Conservation (phyloP, 2,888 invertebrate species). For the Cecidostiba fungosa region DNA sequence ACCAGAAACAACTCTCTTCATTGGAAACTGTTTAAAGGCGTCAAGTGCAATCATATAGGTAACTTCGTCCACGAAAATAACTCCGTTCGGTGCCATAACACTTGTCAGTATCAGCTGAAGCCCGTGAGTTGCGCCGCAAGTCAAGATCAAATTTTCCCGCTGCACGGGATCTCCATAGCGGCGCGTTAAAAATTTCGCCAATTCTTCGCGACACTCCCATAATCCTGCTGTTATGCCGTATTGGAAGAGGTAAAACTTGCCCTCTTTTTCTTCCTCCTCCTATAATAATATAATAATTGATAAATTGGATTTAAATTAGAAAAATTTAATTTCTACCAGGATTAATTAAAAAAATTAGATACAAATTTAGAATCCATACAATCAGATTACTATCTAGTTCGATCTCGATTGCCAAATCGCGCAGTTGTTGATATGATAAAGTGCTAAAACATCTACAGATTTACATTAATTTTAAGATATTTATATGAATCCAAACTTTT, state of each 20-base stretch:
- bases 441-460: too few species aligned
- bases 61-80: conserved; percentile 85
- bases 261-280: conserved; percentile 76
- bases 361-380: too few species aligned
- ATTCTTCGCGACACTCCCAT: conserved; percentile 80
- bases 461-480: too few species aligned
- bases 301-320: neutral
- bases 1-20: conserved; percentile 82
- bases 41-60: conserved; percentile 85
- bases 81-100: conserved; percentile 81
- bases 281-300: conserved; percentile 60
- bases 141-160: conserved; percentile 82
- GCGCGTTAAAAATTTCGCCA: conserved; percentile 80
- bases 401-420: too few species aligned
- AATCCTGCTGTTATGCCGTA: conserved; percentile 82
- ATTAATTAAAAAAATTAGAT: too few species aligned
- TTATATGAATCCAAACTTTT: too few species aligned
- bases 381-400: too few species aligned
- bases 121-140: conserved; percentile 84
- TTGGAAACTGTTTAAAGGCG: conserved; percentile 82
- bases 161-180: conserved; percentile 80
- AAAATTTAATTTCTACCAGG: neutral
- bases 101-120: conserved; percentile 82
- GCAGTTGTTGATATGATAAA: too few species aligned
- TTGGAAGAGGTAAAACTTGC: conserved; percentile 81